A percentile compares a stretch with the other conserved stretches of the same genome.
Conservation (phyloP, 1,140 invertebrate species). For the Samia ricini region DNA sequence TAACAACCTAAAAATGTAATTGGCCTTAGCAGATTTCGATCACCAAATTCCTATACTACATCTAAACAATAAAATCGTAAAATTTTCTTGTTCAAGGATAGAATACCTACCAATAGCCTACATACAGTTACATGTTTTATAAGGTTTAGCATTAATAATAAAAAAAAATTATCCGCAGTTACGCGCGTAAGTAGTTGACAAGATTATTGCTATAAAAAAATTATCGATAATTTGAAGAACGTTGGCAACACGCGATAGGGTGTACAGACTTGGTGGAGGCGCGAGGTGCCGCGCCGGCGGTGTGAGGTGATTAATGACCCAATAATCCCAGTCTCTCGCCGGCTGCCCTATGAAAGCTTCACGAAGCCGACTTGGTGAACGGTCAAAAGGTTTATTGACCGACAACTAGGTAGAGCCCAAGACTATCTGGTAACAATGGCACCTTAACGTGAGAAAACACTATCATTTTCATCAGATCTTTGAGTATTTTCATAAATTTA, state of each 20-base stretch:
- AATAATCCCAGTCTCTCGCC: constrained; percentile 63
- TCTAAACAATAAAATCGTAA: too few species aligned
- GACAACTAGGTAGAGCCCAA: constrained; percentile 24
- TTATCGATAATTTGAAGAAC: constrained; percentile 3
- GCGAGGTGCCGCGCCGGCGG: constrained; percentile 13
- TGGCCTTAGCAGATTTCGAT: too few species aligned
- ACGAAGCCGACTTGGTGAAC: constrained; percentile 74
- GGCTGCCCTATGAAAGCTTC: constrained; percentile 63
- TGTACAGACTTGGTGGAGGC: constrained; percentile 7
- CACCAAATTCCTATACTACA: too few species aligned
- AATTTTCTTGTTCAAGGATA: too few species aligned
- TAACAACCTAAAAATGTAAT: too few species aligned
- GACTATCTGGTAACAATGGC: constrained; percentile 3
- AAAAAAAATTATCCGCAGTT: too few species aligned
- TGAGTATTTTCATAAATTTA: not conserved
- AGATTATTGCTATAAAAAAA: not conserved
- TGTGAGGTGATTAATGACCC: constrained; percentile 72
- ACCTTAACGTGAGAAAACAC: not conserved
- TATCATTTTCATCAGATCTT: not conserved
- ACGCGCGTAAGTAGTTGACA: not conserved
- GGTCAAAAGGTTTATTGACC: constrained; percentile 75
- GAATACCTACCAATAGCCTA: too few species aligned
- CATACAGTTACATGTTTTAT: too few species aligned
- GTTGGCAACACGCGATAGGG: not conserved
- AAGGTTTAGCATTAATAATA: too few species aligned